phyloP scores from a whole-genome alignment of 1,140 invertebrate species.

The Myzus persicae region DNA sequence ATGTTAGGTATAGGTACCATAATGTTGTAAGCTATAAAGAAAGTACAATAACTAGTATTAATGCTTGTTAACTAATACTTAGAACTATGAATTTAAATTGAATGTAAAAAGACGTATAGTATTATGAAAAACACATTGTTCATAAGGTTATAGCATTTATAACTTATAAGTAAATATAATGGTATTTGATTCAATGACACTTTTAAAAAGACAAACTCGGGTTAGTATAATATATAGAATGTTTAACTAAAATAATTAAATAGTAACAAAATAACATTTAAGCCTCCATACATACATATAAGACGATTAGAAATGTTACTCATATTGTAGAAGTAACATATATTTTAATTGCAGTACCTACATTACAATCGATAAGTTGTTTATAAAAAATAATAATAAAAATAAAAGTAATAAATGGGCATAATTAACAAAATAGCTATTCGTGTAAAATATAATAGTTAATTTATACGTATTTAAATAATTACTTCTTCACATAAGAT shows the following conservation, averaged over 20 bases:
- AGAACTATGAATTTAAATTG: neutral
- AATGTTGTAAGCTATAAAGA: neutral
- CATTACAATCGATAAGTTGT: neutral
- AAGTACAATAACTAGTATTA: neutral
- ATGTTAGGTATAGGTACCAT: neutral
- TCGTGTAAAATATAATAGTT: constrained; percentile 9
- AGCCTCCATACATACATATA: neutral
- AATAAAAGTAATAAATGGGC: neutral
- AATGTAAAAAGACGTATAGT: neutral
- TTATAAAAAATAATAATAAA: constrained; percentile 1
- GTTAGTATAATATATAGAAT: neutral
- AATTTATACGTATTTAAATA: neutral
- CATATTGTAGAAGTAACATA: neutral
- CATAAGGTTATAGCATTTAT: neutral
- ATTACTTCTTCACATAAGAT: neutral
- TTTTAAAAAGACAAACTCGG: neutral
- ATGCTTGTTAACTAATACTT: neutral
- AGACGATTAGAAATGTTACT: neutral
- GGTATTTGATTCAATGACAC: neutral
- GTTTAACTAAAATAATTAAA: neutral
- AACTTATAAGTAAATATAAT: neutral
- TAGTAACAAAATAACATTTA: neutral
- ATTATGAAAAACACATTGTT: neutral
- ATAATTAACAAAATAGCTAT: constrained; percentile 7
- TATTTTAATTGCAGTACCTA: neutral